Evolutionary conservation across 2,113 vertebrate genomes (phyloP), one percentile per base, ranked within the genome.

Genomic region (Podarcis raffonei): DNA sequence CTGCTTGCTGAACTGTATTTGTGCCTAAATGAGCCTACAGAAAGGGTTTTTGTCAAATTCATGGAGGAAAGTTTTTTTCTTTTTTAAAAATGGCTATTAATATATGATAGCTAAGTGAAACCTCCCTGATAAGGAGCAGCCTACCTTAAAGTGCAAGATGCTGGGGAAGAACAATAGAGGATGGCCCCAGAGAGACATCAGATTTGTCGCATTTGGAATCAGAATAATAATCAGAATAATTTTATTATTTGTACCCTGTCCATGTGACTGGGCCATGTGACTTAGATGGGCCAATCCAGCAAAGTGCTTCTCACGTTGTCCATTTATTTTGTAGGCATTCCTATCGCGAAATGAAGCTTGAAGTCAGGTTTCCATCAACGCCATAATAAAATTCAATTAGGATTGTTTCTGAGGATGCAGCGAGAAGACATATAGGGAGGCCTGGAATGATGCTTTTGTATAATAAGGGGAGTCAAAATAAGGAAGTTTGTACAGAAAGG

Each of bases 331-430:
- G 30, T 22, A n/a, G 11, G 62, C 87, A 9, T 27, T 86, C 42
- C 59, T 75, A 22, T 90, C 0, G 0, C 42, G 0, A 20, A 83
- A n/a, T 78, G 68, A 85, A 91, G 16, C 89, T 0, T 0, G 69
- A 82, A 91, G 90, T 69, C 92, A 92, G 81, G 85, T 62, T 85
- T 81, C 89, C 4, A 0, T 57, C 83, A 91, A 89, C 81, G 39
- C 39, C 16, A 3, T 1, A 32, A 88, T 39, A 89, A 86, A 92
- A 95, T 86, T 83, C 87, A 94, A 27, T 82, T 68, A 81, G 37
- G 5, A 2, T 88, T 18, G 35, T 90, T 83, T 30, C 74, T 32
- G 59, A 1, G 0, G 20, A 72, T 80, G 69, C 62, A 27, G 42
- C 42, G 20, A 48, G 53, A 69, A 65, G 80, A 59, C 65, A 87